Base-by-base conservation (phyloP, 1,140 invertebrate species). In the Lamellibrachia luymesi region DNA sequence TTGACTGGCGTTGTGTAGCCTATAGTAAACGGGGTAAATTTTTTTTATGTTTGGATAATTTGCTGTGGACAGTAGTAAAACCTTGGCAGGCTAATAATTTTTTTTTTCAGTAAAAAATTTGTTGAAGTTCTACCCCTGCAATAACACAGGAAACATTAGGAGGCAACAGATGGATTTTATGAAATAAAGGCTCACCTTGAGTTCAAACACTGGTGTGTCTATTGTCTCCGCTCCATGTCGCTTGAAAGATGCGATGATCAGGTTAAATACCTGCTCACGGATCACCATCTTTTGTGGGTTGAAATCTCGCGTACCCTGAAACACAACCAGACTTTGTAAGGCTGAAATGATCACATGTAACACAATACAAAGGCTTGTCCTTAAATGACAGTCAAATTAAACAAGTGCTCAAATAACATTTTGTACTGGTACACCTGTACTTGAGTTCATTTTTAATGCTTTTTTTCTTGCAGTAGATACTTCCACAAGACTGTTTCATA, bases 191-290 rank as follows among this genome's bases (percentile, higher is more conserved):
- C 94, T 95, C 96, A 99, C 98, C 97, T 99, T 99, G 13, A 99
- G 96, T 97, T 99, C 99, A 97, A 99, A 99, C 25, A 99, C 98
- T 93, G 99, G 99, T 90, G 99, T 99, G 95, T 99, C 99, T 95
- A 99, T 99, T 27, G 98, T 98, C 95, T 99, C 98, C 91, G 99
- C 99, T n/a, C 99, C 99, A 96, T 99, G 99, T 93, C 97, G 98
- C 96, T 99, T 99, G 95, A 99, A 99, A 93, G 99, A 98, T 64
- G 97, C 95, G 17, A 98, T 97, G 94, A 99, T 98, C 96, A 98
- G 98, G 92, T 98, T 97, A 92, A 99, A 97, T 1, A 99, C 99
- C 94, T 97, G 97, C 95, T 99, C 97, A 17, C 99, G 97, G 92
- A 99, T 97, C 0, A 98, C 97, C 98, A 99, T 99, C 96, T 99